These are phyloP conservation scores for Triplophysa dalaica DNA, from an alignment of 2,113 vertebrate species.

Conservation along the genomic window DNA sequence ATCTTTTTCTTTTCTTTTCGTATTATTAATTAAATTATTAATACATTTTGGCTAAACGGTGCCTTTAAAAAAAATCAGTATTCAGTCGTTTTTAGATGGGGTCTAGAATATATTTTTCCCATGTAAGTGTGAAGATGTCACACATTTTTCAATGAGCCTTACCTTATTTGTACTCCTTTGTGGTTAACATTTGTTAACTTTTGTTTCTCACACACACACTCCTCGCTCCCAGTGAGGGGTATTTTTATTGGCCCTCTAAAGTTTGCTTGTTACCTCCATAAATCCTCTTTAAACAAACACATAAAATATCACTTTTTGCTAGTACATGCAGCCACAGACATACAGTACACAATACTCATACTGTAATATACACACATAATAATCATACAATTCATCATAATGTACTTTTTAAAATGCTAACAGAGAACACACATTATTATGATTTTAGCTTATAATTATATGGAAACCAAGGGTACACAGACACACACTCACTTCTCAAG, in stretches of 20 bases:
- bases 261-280: slow-evolving; percentile 40
- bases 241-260: slow-evolving; percentile 43
- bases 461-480: neutral
- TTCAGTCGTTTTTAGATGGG: neutral
- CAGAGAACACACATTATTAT: neutral
- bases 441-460: neutral
- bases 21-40: neutral
- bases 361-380: neutral
- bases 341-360: neutral
- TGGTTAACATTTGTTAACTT: neutral
- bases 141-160: slow-evolving; percentile 22
- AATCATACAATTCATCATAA: neutral
- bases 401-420: neutral
- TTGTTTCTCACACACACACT: slow-evolving; percentile 1
- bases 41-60: neutral
- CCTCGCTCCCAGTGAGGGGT: slow-evolving; percentile 5
- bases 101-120: neutral
- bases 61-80: neutral
- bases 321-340: neutral
- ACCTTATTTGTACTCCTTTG: slow-evolving; percentile 37
- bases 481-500: neutral
- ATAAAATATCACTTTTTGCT: slow-evolving; percentile 11
- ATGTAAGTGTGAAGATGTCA: slow-evolving; percentile 29
- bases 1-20: no score
- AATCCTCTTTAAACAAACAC: slow-evolving; percentile 44